These are phyloP conservation scores for Ia io DNA, from an alignment of 2,113 vertebrate species.

Conservation along the genomic window DNA sequence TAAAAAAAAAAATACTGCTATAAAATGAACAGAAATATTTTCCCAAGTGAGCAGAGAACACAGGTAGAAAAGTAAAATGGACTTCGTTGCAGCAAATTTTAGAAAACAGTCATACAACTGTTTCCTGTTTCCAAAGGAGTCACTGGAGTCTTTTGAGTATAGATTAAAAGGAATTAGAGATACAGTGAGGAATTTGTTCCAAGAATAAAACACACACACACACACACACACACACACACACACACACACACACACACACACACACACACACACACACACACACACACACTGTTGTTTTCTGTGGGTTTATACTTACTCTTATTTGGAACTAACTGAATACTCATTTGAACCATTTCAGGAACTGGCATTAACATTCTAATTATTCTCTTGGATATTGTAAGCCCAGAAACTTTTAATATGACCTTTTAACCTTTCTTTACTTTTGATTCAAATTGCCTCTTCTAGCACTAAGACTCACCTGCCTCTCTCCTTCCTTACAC, in stretches of 20 bases:
- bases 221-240: not conserved
- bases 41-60: not conserved
- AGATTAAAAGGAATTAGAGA: not conserved
- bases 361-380: constrained; percentile 20
- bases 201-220: not conserved
- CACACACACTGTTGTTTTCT: not conserved
- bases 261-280: not conserved
- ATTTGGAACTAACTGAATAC: not conserved
- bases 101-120: not conserved
- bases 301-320: not conserved
- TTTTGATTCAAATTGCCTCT: not conserved
- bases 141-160: not conserved
- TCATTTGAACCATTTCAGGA: not conserved
- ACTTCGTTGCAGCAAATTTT: not conserved
- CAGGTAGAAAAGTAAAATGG: not conserved
- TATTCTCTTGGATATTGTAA: not conserved
- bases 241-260: too few relatives aligned
- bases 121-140: not conserved
- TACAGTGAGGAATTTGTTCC: not conserved
- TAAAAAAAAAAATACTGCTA: not conserved
- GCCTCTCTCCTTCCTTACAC: not conserved
- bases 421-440: not conserved
- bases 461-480: not conserved
- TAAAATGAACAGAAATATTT: not conserved
- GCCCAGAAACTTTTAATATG: not conserved